Conservation (phyloP, 2,888 invertebrate genomes). For the Pammene fasciana region DNA sequence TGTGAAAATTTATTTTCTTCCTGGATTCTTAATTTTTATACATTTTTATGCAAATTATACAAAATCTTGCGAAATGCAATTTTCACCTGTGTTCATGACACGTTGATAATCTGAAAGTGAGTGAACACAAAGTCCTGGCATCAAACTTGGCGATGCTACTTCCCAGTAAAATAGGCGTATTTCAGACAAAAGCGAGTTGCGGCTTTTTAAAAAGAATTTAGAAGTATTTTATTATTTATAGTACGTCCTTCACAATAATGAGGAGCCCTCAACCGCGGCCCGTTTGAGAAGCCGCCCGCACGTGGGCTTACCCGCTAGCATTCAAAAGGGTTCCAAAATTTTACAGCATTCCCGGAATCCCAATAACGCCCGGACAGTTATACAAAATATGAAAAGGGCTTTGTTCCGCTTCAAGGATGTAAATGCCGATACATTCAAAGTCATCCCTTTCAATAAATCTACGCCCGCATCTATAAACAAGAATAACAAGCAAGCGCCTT, state of each 20-base stretch:
- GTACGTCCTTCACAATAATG: constrained; percentile 66
- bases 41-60: too few relatives aligned
- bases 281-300: constrained; percentile 67
- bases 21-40: too few relatives aligned
- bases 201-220: constrained; percentile 57
- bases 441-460: constrained; percentile 45
- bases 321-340: constrained; percentile 65
- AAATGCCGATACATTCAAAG: constrained; percentile 51
- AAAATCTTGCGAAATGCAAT: too few relatives aligned
- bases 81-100: too few relatives aligned
- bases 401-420: constrained; percentile 53
- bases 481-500: constrained; percentile 43
- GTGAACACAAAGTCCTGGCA: not conserved
- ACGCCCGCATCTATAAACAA: constrained; percentile 48
- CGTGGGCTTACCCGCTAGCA: constrained; percentile 66
- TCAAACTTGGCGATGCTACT: constrained; percentile 27
- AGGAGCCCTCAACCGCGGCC: constrained; percentile 55
- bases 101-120: too few relatives aligned
- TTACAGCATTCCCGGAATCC: constrained; percentile 62
- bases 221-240: constrained; percentile 70
- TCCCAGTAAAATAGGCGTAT: constrained; percentile 60
- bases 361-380: constrained; percentile 52
- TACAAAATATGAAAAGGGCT: constrained; percentile 51
- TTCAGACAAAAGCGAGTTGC: constrained; percentile 52
- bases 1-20: too few relatives aligned